phyloP scores from a whole-genome alignment of 2,888 invertebrate species.

The Drosophila monieri region DNA sequence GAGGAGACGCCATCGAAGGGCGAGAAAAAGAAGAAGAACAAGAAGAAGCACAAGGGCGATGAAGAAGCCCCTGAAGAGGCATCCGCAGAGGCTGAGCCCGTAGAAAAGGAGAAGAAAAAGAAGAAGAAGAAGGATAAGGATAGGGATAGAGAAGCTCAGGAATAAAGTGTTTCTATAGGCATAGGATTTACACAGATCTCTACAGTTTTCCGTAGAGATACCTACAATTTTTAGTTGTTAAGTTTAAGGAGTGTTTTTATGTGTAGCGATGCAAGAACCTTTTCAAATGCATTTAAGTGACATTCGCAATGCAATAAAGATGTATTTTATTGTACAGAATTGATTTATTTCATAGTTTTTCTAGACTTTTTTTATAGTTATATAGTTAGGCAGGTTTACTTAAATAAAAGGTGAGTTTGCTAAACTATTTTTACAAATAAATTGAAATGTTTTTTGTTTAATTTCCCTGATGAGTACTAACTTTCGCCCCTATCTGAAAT shows the following conservation, averaged over 20 bases:
- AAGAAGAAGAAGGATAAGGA: constrained; percentile 90
- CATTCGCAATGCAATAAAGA: constrained; percentile 75
- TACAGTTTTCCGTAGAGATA: constrained; percentile 47
- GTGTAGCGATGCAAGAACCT: constrained; percentile 56
- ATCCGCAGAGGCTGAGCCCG: constrained; percentile 67
- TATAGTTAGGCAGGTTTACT: constrained; percentile 3
- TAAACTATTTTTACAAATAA: not conserved
- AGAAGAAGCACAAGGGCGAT: constrained; percentile 87
- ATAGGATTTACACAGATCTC: constrained; percentile 46
- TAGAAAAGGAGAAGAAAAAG: constrained; percentile 87
- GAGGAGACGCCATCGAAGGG: constrained; percentile 64
- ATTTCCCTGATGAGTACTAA: constrained; percentile 32
- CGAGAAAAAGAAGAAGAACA: constrained; percentile 88
- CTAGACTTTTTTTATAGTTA: constrained; percentile 19
- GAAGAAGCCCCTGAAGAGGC: constrained; percentile 82
- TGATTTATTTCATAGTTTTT: constrained; percentile 10
- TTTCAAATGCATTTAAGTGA: constrained; percentile 70
- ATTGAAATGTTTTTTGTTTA: constrained; percentile 29
- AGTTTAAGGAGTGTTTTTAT: constrained; percentile 51
- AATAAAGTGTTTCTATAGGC: constrained; percentile 59
- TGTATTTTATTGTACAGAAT: constrained; percentile 65
- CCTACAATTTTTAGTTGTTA: constrained; percentile 47
- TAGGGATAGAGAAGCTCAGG: constrained; percentile 85
- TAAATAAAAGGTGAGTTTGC: constrained; percentile 47
- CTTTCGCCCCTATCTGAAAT: constrained; percentile 79